Conservation (phyloP, 2,888 invertebrate genomes). For the Gymnosoma rotundatum region DNA sequence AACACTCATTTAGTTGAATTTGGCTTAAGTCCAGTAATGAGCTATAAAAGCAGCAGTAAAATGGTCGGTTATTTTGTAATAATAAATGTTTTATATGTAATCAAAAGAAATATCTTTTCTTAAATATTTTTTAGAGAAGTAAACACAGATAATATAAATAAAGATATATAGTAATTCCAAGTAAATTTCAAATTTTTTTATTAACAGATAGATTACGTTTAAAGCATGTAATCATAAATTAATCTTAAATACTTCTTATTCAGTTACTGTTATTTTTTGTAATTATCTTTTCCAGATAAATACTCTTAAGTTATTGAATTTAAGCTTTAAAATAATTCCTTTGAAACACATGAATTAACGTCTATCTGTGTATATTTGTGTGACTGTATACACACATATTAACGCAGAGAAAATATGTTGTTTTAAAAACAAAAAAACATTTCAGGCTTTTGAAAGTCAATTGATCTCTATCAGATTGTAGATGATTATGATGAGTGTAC, state of each 20-base stretch:
- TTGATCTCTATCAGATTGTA: slow-evolving; percentile 5
- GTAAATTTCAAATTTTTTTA: no score
- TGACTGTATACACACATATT: not conserved
- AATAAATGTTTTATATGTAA: no score
- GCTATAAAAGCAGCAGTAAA: no score
- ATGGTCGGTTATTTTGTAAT: no score
- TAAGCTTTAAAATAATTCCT: not conserved
- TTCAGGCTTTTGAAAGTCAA: not conserved
- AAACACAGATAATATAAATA: no score
- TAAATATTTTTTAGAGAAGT: no score
- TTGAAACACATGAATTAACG: not conserved
- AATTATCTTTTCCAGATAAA: not conserved
- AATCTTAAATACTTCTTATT: not conserved
- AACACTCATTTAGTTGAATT: no score
- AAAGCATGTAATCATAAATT: not conserved
- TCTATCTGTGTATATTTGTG: not conserved
- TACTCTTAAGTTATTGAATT: slow-evolving; percentile 16
- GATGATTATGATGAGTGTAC: not conserved
- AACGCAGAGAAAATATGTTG: not conserved
- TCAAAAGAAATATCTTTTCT: no score
- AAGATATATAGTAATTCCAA: no score
- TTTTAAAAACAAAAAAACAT: slow-evolving; percentile 1
- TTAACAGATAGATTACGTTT: no score
- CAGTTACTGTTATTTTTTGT: not conserved
- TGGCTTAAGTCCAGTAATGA: no score